Conservation (phyloP, 2,113 vertebrate genomes). For the Bolborhynchus lineola region DNA sequence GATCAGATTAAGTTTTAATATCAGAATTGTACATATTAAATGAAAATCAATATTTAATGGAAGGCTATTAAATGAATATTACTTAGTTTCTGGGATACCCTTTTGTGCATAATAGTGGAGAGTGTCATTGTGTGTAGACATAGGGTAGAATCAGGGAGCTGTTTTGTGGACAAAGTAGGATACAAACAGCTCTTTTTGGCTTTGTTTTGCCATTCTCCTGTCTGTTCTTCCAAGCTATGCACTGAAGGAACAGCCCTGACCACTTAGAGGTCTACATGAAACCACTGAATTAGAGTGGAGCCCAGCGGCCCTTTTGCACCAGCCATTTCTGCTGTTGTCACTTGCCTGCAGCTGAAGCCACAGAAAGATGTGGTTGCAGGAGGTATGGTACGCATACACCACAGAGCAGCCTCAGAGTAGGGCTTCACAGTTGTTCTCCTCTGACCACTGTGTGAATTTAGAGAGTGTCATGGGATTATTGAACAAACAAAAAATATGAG, state of each 20-base stretch:
- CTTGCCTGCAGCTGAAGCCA: neutral
- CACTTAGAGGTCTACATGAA: neutral
- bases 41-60: neutral
- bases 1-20: constrained; percentile 2
- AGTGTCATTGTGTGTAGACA: accelerated
- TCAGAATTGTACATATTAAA: neutral
- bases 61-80: neutral
- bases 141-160: neutral
- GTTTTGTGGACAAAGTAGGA: neutral
- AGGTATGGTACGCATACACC: accelerated
- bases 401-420: neutral
- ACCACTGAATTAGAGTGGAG: neutral
- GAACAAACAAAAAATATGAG: neutral
- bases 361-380: neutral
- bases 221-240: neutral
- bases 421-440: neutral
- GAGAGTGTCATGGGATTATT: neutral
- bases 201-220: neutral
- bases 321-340: neutral
- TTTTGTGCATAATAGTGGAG: accelerated
- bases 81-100: neutral
- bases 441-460: neutral
- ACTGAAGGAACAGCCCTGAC: neutral
- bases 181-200: neutral
- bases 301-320: neutral